Evolutionary conservation across 2,113 vertebrate genomes (phyloP), one percentile per base, ranked within the genome.

Genomic region (Nesoenas mayeri): DNA sequence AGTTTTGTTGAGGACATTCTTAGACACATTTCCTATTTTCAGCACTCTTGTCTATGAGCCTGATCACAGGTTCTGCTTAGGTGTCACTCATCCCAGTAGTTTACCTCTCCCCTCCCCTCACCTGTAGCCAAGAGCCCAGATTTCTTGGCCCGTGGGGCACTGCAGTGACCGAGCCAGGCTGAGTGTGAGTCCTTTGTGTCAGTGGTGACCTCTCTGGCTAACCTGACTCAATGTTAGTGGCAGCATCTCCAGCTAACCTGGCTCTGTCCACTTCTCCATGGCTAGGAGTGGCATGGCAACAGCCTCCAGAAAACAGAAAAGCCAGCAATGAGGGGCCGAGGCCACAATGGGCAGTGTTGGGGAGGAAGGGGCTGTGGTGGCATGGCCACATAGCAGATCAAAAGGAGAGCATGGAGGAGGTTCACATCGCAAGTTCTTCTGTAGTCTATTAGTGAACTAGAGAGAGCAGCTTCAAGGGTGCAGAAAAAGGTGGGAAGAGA

Each of bases 281-380:
- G 22, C 50, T 58, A 29, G 36, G 53, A 81, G 13, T 1, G 2
- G 28, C 36, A 78, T 0, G 0, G 36, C 16, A 86, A 32, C 60
- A 80, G 50, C 16, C 25, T 20, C 28, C 32, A 17, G 42, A 8
- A 36, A 70, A 50, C 42, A 65, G n/a, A 57, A 42, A 16, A 84
- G 11, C 7, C 84, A 31, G 24, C 28, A 81, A 56, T 0, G 0
- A 9, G 15, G 29, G 38, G 8, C n/a, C 0, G 1, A 54, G 60
- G 14, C 15, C 51, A 22, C 0, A 0, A 0, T 5, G 28, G 28
- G 53, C 32, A n/a, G 11, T 0, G 3, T 4, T n/a, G 48, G 28
- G 36, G 10, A 64, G 48, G 15, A 38, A 82, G 50, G 22, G n/a
- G 18, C 1, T 60, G 9, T 69, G 24, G 12, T 5, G 3, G 15